These are phyloP conservation scores for Acanthoscelides obtectus DNA, from an alignment of 2,888 invertebrate species.

Conservation along the genomic window DNA sequence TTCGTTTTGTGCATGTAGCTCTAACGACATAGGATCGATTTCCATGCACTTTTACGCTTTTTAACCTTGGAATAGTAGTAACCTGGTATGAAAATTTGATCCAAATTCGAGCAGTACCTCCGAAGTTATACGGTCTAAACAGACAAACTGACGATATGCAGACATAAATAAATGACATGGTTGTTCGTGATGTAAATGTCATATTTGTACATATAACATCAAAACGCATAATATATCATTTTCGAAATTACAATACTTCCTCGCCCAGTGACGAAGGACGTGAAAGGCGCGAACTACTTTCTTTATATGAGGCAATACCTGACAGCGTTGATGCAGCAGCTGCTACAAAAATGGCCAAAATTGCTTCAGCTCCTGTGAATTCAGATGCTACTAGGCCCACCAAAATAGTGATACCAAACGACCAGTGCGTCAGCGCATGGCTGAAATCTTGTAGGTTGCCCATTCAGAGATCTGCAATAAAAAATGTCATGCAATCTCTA, in stretches of 20 bases:
- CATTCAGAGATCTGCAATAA: slow-evolving; percentile 24
- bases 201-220: background rate
- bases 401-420: slow-evolving; percentile 55
- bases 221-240: background rate
- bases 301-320: too few species aligned
- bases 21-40: too few species aligned
- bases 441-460: slow-evolving; percentile 32
- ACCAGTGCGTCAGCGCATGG: slow-evolving; percentile 52
- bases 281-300: slow-evolving; percentile 3
- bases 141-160: too few species aligned
- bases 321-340: slow-evolving; percentile 50
- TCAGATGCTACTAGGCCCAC: slow-evolving; percentile 58
- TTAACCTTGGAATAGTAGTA: too few species aligned
- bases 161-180: too few species aligned
- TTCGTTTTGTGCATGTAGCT: too few species aligned
- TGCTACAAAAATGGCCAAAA: slow-evolving; percentile 54
- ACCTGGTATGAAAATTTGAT: too few species aligned
- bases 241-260: too few species aligned
- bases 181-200: too few species aligned
- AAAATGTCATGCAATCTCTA: background rate
- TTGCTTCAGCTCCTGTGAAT: slow-evolving; percentile 54
- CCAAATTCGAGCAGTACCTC: too few species aligned
- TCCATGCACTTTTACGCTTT: too few species aligned
- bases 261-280: background rate
- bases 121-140: too few species aligned